A percentile compares a stretch with the other conserved stretches of the same genome.
These are phyloP conservation scores for Conopomorpha cramerella DNA, from an alignment of 1,140 invertebrate genomes.

Conservation along the genomic window DNA sequence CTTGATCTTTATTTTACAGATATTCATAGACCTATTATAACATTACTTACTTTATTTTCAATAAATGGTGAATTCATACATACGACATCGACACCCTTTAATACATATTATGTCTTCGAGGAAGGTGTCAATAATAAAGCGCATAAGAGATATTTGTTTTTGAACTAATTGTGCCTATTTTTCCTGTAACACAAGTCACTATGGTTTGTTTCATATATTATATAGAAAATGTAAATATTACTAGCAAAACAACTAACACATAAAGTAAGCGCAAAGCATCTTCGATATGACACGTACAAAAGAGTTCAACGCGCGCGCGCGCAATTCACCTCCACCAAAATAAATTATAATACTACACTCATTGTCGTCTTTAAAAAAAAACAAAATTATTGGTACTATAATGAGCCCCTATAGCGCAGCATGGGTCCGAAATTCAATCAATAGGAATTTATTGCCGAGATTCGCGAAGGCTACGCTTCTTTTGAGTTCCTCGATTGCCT, in stretches of 20 bases:
- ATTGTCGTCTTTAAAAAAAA: slow-evolving; percentile 7
- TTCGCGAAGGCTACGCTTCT: slow-evolving; percentile 48
- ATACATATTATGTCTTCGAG: no score
- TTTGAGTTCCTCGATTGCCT: slow-evolving; percentile 39
- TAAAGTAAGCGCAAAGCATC: neutral
- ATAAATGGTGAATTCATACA: no score
- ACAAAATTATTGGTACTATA: slow-evolving; percentile 40
- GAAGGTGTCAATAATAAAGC: no score
- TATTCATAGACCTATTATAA: no score
- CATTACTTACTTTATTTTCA: no score
- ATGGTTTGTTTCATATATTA: neutral
- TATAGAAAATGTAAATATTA: neutral
- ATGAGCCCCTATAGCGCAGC: slow-evolving; percentile 54
- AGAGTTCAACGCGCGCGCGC: slow-evolving; percentile 1
- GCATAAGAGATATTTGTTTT: no score
- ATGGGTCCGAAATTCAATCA: slow-evolving; percentile 56
- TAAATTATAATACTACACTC: neutral
- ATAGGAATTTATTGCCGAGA: slow-evolving; percentile 55
- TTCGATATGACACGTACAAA: slow-evolving; percentile 1
- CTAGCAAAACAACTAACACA: neutral
- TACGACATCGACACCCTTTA: no score
- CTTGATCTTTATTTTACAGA: no score
- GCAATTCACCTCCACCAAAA: no score
- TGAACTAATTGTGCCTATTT: neutral
- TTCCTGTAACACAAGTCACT: neutral